Conservation (phyloP, 2,888 invertebrate species). For the Lampropteryx suffumata region DNA sequence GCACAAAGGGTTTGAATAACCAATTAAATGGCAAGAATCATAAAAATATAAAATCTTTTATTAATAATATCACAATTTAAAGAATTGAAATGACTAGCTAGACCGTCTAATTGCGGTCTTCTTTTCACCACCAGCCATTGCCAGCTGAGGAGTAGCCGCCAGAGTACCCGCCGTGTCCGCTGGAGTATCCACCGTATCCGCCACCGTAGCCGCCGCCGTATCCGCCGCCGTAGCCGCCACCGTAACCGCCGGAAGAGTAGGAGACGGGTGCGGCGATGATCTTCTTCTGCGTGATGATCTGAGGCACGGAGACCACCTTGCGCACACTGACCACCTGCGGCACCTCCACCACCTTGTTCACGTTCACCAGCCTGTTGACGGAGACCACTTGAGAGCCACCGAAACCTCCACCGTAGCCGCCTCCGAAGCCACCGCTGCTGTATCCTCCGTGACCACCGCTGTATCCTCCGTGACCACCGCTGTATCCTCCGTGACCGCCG, state of each 20-base stretch:
- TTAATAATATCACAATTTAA: constrained; percentile 2
- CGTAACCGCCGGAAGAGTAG: constrained; percentile 20
- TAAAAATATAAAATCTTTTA: too few relatives aligned
- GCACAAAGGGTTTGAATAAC: too few relatives aligned
- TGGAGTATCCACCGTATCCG: constrained; percentile 16
- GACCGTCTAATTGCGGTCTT: not conserved
- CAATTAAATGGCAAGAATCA: too few relatives aligned
- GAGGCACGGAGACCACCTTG: constrained; percentile 56
- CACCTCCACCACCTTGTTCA: constrained; percentile 48
- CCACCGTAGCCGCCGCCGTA: constrained; percentile 19
- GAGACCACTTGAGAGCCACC: constrained; percentile 36
- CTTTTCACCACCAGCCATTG: constrained; percentile 39
- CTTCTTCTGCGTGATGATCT: constrained; percentile 55
- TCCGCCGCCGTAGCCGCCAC: too few relatives aligned
- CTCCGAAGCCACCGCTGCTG: constrained; percentile 30
- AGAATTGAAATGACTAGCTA: constrained; percentile 23
- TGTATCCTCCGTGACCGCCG: constrained; percentile 24
- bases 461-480: constrained; percentile 21
- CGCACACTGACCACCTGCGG: constrained; percentile 51
- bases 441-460: constrained; percentile 19
- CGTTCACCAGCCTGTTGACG: constrained; percentile 50
- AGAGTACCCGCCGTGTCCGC: constrained; percentile 16
- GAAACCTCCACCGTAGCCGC: constrained; percentile 19
- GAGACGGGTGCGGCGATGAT: constrained; percentile 42
- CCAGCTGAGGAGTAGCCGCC: constrained; percentile 19